These are phyloP conservation scores for Lasiommata megera DNA, from an alignment of 2,888 invertebrate species.

Conservation along the genomic window DNA sequence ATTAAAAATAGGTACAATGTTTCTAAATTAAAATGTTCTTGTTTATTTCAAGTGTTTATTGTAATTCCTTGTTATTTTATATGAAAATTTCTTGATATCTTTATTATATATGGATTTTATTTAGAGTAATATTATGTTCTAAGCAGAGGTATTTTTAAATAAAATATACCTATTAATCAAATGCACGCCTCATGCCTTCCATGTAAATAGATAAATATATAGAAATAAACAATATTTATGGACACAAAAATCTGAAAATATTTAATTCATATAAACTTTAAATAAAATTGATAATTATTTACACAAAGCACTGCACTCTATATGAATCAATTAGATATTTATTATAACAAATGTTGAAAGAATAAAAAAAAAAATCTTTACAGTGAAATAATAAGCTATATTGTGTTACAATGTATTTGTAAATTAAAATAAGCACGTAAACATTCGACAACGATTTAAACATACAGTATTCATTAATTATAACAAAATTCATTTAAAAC, in stretches of 20 bases:
- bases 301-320: conserved; percentile 31
- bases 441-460: conserved; percentile 12
- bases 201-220: conserved; percentile 64
- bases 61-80: conserved; percentile 33
- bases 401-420: conserved; percentile 9
- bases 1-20: conserved; percentile 45
- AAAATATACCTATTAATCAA: conserved; percentile 39
- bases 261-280: conserved; percentile 28
- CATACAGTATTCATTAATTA: background rate
- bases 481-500: background rate
- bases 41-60: conserved; percentile 39
- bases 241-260: conserved; percentile 24
- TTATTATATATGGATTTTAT: conserved; percentile 3
- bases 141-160: conserved; percentile 32
- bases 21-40: conserved; percentile 45
- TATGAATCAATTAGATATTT: conserved; percentile 25
- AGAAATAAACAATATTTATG: conserved; percentile 28
- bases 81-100: conserved; percentile 23
- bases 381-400: conserved; percentile 11
- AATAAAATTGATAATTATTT: conserved; percentile 29
- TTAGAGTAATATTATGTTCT: conserved; percentile 27
- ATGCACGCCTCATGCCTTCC: conserved; percentile 71
- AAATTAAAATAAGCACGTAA: conserved; percentile 14
- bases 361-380: conserved; percentile 12
- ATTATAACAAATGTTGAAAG: conserved; percentile 21